Evolutionary conservation across 2,797 vertebrate species (phyloP), one percentile per base, ranked within the genome.

Genomic region (Aldrovandia affinis): DNA sequence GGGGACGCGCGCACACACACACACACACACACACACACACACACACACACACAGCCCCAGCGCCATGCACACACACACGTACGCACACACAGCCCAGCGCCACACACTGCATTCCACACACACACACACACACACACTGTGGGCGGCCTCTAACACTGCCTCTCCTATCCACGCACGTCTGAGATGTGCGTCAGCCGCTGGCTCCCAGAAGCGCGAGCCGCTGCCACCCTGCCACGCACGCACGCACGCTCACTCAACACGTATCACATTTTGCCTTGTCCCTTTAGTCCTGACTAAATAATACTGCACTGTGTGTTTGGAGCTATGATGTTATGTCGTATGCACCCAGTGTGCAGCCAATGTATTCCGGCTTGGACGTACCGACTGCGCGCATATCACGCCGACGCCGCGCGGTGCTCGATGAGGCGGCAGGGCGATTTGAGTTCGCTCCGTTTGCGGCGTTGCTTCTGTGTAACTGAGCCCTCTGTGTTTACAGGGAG

Each of bases 401-500:
- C 22, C 1, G 4, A 25, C 20, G 8, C 14, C 0, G 22, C 2
- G 2, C 22, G 22, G 39, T 75, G 18, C 20, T 9, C 18, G 6
- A 6, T 30, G 28, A 68, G 63, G 28, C 20, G 42, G n/a, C 18
- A 42, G 2, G 33, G 42, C 42, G 68, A 75, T 6, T 42, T 36
- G 18, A 75, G 36, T 12, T 70, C 25, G 10, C 55, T 20, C 79
- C 61, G 55, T 44, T 3, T 50, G 57, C 20, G 39, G 36, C 20
- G 33, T 20, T 36, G 65, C 30, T 30, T 70, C 14, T 83, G 28
- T 83, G 25, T 85, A 77, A 85, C 83, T 20, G 36, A 61, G 42
- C 70, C 5, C 8, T 83, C 33, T 91, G 83, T 0, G 85, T 91
- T 57, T 25, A 83, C 90, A 96, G 96, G 89, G 93, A 86, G 87